phyloP scores from a whole-genome alignment of 2,113 vertebrate genomes.

The Salvelinus alpinus region DNA sequence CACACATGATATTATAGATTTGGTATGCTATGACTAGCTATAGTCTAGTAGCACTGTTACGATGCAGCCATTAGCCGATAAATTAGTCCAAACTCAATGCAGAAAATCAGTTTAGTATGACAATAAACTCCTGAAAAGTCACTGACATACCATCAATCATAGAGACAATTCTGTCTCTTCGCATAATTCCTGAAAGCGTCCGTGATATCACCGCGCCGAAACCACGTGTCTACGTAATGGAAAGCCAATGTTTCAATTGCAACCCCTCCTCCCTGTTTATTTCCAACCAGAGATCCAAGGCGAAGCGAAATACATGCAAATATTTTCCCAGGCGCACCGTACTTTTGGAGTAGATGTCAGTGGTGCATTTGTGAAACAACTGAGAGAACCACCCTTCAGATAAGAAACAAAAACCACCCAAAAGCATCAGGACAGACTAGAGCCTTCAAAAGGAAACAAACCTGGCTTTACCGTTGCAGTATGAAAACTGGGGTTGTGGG shows the following conservation, averaged over 20 bases:
- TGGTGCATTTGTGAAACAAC: constrained; percentile 57
- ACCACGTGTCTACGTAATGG: constrained; percentile 93
- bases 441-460: constrained; percentile 25
- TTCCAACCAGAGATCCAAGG: constrained; percentile 77
- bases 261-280: constrained; percentile 82
- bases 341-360: constrained; percentile 67
- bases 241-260: constrained; percentile 82
- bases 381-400: constrained; percentile 37
- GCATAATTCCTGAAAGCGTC: constrained; percentile 64
- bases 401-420: constrained; percentile 43
- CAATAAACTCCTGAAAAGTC: neutral
- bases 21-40: neutral
- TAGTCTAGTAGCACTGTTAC: neutral
- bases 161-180: constrained; percentile 40
- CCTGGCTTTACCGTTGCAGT: constrained; percentile 72
- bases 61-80: neutral
- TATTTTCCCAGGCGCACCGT: constrained; percentile 54
- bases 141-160: neutral
- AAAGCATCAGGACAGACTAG: constrained; percentile 48
- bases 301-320: constrained; percentile 75
- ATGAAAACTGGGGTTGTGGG: constrained; percentile 68
- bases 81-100: neutral
- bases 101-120: neutral
- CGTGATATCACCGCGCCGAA: constrained; percentile 78
- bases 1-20: neutral